Base-by-base conservation (phyloP, 2,888 invertebrate genomes). In the Megamerina dolium region DNA sequence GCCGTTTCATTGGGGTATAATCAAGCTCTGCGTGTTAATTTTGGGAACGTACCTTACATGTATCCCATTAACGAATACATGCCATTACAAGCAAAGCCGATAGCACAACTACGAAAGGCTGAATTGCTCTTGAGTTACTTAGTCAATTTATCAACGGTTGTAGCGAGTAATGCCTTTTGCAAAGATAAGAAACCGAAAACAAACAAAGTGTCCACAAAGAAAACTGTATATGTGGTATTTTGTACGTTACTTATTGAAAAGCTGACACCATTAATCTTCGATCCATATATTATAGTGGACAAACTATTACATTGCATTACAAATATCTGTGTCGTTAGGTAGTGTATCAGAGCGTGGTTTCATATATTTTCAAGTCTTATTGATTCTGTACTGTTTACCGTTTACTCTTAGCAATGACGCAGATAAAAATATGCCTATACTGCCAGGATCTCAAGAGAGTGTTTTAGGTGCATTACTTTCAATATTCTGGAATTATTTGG, bases 21-120 rank as follows among this genome's bases (percentile, higher is more conserved):
- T 34, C 88, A 89, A 64, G 82, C 81, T 52, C 65, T 89, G 1
- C 81, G 82, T 44, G 85, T 84, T 0, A 89, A 89, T 67, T 90
- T 89, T 63, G 90, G 90, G 32, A 76, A 77, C 21, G 76, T 77
- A 2, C 83, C 83, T 2, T 66, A 76, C 50, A 79, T 79, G 33
- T 84, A 83, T 63, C 85, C 86, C 1, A 72, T 86, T 4, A 72
- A 76, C 2, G 81, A 80, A 1, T 87, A 75, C 61, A 70, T 74
- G n/a, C 78, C 87, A 0, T 65, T 87, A 0, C 86, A 88, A 72
- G 72, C 68, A 0, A 63, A 76, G 2, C 70, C 71, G 1, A 49
- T 59, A 9, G 47, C 57, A 2, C 54, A 54, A 26, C n/a, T 70
- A 13, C 56, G 61, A 30, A 64, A 64, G 19, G 57, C 63, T 1